Evolutionary conservation across 30 jellyfish, hydroid and myxozoan species (phyloP).

Genomic region (Catostylus mosaicus): DNA sequence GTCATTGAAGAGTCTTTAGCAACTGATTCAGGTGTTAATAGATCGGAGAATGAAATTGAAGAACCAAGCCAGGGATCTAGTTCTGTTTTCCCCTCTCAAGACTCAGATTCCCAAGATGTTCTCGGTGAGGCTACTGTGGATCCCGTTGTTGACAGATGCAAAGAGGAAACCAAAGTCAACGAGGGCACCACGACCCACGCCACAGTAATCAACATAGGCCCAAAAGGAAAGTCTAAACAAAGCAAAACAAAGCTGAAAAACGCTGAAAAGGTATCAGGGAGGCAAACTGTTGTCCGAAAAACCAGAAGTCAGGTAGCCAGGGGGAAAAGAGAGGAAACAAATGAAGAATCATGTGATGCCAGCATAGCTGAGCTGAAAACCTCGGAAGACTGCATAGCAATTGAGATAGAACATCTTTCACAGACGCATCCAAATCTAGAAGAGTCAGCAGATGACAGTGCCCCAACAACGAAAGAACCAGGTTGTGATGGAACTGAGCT

Average conservation of each 20-base stretch:
- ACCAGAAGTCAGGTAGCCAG: slow-evolving; percentile 22
- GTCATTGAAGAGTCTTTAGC: not conserved
- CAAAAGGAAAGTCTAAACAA: not conserved
- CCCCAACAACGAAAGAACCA: too few relatives aligned
- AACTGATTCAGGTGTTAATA: too few relatives aligned
- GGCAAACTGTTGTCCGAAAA: slow-evolving; percentile 15
- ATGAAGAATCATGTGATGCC: not conserved
- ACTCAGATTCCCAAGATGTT: too few relatives aligned
- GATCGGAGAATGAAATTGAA: too few relatives aligned
- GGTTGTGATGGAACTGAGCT: not conserved
- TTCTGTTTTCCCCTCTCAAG: too few relatives aligned
- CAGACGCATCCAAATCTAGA: too few relatives aligned
- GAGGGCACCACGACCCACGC: not conserved
- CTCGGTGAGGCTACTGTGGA: too few relatives aligned
- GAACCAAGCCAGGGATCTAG: too few relatives aligned
- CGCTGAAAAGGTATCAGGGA: not conserved
- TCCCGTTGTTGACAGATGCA: not conserved
- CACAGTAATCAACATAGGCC: not conserved
- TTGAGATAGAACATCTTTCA: too few relatives aligned
- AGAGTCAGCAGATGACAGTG: too few relatives aligned
- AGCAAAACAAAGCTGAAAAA: not conserved
- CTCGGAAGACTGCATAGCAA: not conserved
- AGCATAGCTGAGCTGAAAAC: not conserved
- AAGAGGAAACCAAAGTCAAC: not conserved
- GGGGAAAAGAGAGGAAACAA: not conserved